Evolutionary conservation across 2,888 invertebrate species (phyloP), one percentile per base, ranked within the genome.

Genomic region (Linnaemya vulpina): DNA sequence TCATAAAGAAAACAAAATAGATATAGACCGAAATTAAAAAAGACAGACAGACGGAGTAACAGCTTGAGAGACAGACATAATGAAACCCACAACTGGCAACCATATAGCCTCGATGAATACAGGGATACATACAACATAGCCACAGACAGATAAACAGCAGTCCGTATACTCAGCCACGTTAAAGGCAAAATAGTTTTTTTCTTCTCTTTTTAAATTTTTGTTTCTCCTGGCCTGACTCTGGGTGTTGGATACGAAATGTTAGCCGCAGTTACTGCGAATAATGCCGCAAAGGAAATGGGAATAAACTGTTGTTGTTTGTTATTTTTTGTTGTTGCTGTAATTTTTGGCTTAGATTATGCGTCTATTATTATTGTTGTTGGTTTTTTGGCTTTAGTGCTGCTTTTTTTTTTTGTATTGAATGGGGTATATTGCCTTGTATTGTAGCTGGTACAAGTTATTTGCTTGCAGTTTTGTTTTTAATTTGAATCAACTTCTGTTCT

Each of bases 231-330:
- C 58, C 65, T 58, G 65, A 22, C 55, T 68, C 49, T 22, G 17
- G 11, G 49, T 38, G 67, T 38, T 35, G 62, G 46, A 62, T n/a
- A 62, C 38, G 0, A 65, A 53, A 75, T 67, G 49, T 74, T 62
- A 68, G 13, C 17, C 60, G 73, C 46, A 20, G 73, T 53, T 46
- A 35, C 58, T 55, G 74, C 73, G 67, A 51, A 67, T 60, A 81
- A 74, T 81, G 74, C 74, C 68, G 58, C 62, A 83, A 83, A 79
- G 83, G 75, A 83, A 83, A 78, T 79, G 70, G 74, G 70, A 79
- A 75, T 79, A 79, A 83, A 79, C 74, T 83, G 74, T 63, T 63
- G 67, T 78, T 74, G 62, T 46, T 65, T 65, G 35, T 38, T 70
- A 62, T 43, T 71, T 30, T 11, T 51, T 49, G n/a, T 68, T 30